Conservation (phyloP, 1,140 invertebrate species). For the Goniozus legneri region DNA sequence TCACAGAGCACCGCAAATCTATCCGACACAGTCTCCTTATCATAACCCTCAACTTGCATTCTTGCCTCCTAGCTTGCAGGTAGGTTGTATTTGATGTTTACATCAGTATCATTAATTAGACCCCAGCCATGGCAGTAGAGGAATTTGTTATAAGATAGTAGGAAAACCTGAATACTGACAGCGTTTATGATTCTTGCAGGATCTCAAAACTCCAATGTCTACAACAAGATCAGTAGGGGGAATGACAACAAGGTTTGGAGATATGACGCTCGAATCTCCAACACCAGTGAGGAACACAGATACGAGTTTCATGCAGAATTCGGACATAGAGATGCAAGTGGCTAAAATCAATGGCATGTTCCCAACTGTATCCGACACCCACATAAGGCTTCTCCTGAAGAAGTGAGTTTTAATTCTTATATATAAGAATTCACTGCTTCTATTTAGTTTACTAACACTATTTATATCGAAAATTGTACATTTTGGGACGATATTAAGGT, state of each 20-base stretch:
- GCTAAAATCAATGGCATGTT: constrained; percentile 87
- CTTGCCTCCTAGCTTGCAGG: constrained; percentile 51
- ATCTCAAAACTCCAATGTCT: constrained; percentile 53
- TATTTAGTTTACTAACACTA: no score
- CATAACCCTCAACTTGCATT: constrained; percentile 54
- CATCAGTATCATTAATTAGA: not conserved
- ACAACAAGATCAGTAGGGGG: constrained; percentile 49
- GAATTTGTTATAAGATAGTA: not conserved
- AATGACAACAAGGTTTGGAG: constrained; percentile 48
- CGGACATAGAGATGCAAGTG: constrained; percentile 69
- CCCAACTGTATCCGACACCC: constrained; percentile 83
- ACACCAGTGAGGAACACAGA: constrained; percentile 62
- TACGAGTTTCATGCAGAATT: constrained; percentile 59
- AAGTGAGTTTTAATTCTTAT: constrained; percentile 67
- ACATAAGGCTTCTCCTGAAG: constrained; percentile 80
- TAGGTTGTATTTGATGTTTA: constrained; percentile 24
- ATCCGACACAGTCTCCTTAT: constrained; percentile 51
- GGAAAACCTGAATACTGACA: not conserved
- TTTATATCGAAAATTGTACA: no score
- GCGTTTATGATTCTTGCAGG: constrained; percentile 35
- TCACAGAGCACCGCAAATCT: constrained; percentile 52
- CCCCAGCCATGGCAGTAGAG: not conserved
- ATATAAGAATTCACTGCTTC: no score
- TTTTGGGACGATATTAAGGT: constrained; percentile 37
- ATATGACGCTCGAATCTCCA: constrained; percentile 47